phyloP scores from a whole-genome alignment of 2,113 vertebrate species.

The Ceuthmochares aereus region DNA sequence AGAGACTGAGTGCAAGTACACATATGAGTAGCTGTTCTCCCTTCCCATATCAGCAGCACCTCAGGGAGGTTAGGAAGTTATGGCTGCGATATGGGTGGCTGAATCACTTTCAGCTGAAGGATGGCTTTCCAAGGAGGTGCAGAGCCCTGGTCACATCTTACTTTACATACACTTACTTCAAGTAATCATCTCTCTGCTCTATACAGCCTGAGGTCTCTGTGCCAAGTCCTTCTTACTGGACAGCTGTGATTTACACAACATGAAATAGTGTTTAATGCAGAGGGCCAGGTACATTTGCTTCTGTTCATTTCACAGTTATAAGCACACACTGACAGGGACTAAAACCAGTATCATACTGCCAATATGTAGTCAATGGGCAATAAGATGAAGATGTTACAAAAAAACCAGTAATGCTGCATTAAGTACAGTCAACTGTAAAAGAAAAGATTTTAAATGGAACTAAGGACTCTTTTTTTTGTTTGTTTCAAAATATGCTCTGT shows the following conservation, averaged over 20 bases:
- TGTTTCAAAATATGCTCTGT: neutral
- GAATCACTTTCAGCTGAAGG: neutral
- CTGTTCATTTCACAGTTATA: neutral
- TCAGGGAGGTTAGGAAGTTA: fast-evolving
- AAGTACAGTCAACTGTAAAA: neutral
- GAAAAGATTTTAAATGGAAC: neutral
- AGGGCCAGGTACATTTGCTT: neutral
- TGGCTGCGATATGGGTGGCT: fast-evolving
- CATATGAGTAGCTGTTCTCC: neutral
- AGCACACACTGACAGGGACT: fast-evolving
- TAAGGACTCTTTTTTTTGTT: neutral
- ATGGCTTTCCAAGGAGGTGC: neutral
- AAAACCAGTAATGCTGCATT: neutral
- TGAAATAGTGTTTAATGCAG: neutral
- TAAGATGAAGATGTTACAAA: neutral
- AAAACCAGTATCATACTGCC: fast-evolving
- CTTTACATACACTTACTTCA: fast-evolving
- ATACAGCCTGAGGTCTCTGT: fast-evolving
- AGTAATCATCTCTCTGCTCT: fast-evolving
- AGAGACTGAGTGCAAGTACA: fast-evolving
- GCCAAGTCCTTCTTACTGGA: neutral
- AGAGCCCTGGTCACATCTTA: no score
- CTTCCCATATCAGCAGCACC: fast-evolving
- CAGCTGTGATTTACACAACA: neutral
- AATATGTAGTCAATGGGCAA: fast-evolving